Conservation (phyloP, 2,113 vertebrate genomes). For the Phrynosoma platyrhinos region DNA sequence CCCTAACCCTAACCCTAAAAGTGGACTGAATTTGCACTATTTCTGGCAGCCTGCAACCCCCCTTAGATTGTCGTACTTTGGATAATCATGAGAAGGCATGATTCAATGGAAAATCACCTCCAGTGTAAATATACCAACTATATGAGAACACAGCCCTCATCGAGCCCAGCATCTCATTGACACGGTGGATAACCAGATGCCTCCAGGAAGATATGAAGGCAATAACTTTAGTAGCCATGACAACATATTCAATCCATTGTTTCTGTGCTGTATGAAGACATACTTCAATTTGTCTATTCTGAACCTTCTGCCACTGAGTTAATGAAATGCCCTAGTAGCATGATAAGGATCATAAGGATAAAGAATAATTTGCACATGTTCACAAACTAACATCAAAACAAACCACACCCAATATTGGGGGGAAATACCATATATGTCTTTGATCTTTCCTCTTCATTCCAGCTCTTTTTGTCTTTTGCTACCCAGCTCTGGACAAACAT, state of each 20-base stretch:
- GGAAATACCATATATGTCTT: no score
- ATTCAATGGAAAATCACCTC: no score
- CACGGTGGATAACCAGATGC: neutral
- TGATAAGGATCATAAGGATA: no score
- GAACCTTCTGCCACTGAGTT: neutral
- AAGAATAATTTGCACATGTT: no score
- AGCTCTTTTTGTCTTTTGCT: neutral
- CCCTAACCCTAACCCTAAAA: no score
- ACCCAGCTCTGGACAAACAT: neutral
- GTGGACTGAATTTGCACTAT: no score
- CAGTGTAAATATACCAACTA: neutral
- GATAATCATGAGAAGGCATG: no score
- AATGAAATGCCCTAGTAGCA: no score
- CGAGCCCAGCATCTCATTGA: neutral
- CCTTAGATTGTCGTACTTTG: no score
- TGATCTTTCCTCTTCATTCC: neutral
- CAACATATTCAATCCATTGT: neutral
- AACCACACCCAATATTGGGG: no score
- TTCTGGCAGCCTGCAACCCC: no score
- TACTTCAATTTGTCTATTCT: neutral
- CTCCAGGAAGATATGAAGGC: neutral
- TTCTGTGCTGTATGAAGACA: neutral
- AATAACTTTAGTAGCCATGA: neutral
- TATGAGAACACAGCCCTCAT: neutral
- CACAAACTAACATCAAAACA: no score